A percentile compares a stretch with the other conserved stretches of the same genome.
These are phyloP conservation scores for Plectrocnemia conspersa DNA, from an alignment of 1,140 invertebrate species.

Conservation along the genomic window DNA sequence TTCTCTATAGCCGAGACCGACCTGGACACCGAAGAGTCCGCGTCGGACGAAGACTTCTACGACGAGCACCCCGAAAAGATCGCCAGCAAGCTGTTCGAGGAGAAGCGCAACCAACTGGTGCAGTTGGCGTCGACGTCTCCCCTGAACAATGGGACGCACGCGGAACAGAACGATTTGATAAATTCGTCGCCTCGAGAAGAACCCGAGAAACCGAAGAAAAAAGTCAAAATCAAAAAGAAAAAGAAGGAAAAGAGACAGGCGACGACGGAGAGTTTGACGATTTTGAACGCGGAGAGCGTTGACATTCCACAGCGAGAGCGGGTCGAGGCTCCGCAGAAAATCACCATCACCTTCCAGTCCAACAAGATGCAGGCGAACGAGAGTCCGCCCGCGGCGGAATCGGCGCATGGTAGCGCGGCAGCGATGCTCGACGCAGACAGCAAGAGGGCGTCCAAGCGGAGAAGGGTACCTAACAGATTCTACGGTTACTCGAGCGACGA, in stretches of 20 bases:
- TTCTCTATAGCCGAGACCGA: constrained; percentile 68
- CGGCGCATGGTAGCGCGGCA: constrained; percentile 31
- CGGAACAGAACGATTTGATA: constrained; percentile 44
- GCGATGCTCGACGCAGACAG: constrained; percentile 50
- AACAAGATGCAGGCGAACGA: constrained; percentile 48
- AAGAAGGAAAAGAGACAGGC: constrained; percentile 56
- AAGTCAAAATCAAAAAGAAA: constrained; percentile 57
- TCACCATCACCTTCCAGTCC: constrained; percentile 50
- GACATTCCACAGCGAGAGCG: constrained; percentile 36
- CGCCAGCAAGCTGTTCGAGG: constrained; percentile 63
- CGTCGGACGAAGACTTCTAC: constrained; percentile 83
- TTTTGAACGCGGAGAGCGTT: constrained; percentile 43
- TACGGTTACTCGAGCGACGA: constrained; percentile 82
- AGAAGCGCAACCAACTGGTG: constrained; percentile 67
- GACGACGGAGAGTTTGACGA: constrained; percentile 51
- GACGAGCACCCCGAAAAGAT: constrained; percentile 71
- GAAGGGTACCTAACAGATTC: constrained; percentile 75
- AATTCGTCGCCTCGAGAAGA: constrained; percentile 57
- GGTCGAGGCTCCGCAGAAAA: constrained; percentile 46
- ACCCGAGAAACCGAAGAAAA: constrained; percentile 51
- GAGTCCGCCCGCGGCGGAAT: constrained; percentile 34
- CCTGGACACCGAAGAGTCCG: constrained; percentile 74
- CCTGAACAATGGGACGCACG: constrained; percentile 55
- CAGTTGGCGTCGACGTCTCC: constrained; percentile 54
- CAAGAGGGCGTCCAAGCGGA: constrained; percentile 68